A percentile compares a stretch with the other conserved stretches of the same genome.
These are phyloP conservation scores for Carcharodon carcharias DNA, from an alignment of 2,797 vertebrate species.

Conservation along the genomic window DNA sequence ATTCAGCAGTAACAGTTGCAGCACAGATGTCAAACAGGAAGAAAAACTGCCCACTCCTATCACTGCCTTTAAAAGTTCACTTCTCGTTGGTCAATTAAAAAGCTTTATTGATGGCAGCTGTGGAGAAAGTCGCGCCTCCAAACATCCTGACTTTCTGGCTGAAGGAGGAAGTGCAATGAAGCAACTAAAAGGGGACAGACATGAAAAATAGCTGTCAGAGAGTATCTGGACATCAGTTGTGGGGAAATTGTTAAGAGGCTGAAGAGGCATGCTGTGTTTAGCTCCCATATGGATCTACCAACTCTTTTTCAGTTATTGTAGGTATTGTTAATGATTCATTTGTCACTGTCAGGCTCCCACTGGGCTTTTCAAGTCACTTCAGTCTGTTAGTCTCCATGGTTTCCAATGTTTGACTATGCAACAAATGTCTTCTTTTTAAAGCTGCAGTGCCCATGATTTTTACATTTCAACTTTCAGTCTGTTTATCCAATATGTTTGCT, in stretches of 20 bases:
- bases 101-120: constrained; percentile 34
- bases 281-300: constrained; percentile 34
- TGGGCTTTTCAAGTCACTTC: constrained; percentile 36
- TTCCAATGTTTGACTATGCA: constrained; percentile 33
- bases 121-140: background rate
- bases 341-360: constrained; percentile 37
- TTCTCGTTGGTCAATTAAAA: constrained; percentile 31
- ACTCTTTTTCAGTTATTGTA: constrained; percentile 37
- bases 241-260: constrained; percentile 33
- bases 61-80: constrained; percentile 6
- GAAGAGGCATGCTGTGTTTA: constrained; percentile 36
- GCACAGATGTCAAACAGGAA: constrained; percentile 31
- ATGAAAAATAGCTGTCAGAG: constrained; percentile 35
- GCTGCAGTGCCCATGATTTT: constrained; percentile 25
- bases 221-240: constrained; percentile 32
- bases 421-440: constrained; percentile 37
- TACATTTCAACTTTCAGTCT: background rate
- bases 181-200: constrained; percentile 16
- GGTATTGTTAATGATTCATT: constrained; percentile 38
- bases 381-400: constrained; percentile 36
- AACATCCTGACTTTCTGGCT: constrained; percentile 32
- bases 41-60: constrained; percentile 14
- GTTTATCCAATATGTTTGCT: constrained; percentile 21
- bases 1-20: background rate
- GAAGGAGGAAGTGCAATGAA: constrained; percentile 32